Evolutionary conservation across 2,888 invertebrate species (phyloP).

Genomic region (Heliconius aoede): DNA sequence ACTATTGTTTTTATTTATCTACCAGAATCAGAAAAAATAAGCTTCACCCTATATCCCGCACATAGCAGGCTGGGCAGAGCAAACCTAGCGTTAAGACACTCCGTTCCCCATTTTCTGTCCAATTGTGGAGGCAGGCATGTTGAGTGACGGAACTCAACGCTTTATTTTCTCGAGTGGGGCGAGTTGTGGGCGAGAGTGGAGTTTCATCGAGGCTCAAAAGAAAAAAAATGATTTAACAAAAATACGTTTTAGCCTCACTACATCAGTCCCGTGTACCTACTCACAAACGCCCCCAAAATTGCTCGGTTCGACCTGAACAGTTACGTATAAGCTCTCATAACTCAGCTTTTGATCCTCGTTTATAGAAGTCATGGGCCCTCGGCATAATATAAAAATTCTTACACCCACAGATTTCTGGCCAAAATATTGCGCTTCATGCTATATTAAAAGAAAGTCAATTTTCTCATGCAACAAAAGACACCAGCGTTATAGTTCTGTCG

Average conservation of each 20-base stretch:
- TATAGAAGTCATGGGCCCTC: conserved; percentile 38
- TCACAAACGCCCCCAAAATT: conserved; percentile 39
- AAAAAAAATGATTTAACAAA: background rate
- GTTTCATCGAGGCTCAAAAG: no score
- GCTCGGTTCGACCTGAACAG: conserved; percentile 43
- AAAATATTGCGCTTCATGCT: conserved; percentile 10
- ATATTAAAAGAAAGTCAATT: conserved; percentile 6
- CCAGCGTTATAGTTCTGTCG: no score
- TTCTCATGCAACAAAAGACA: background rate
- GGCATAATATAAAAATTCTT: conserved; percentile 28
- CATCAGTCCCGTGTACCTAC: background rate
- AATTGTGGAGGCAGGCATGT: no score
- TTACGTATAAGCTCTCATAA: conserved; percentile 45
- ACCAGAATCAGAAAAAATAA: no score
- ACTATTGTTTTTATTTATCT: no score
- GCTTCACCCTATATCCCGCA: no score
- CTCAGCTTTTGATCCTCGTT: conserved; percentile 42
- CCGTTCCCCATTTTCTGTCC: no score
- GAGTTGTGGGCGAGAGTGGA: no score
- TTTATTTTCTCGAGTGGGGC: no score
- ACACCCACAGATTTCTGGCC: conserved; percentile 13
- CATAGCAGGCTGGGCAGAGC: no score
- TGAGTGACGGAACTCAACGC: no score
- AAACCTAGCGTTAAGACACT: no score
- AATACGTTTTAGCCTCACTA: conserved; percentile 34